Base-by-base conservation (phyloP, 2,888 invertebrate species). In the Autographa gamma region DNA sequence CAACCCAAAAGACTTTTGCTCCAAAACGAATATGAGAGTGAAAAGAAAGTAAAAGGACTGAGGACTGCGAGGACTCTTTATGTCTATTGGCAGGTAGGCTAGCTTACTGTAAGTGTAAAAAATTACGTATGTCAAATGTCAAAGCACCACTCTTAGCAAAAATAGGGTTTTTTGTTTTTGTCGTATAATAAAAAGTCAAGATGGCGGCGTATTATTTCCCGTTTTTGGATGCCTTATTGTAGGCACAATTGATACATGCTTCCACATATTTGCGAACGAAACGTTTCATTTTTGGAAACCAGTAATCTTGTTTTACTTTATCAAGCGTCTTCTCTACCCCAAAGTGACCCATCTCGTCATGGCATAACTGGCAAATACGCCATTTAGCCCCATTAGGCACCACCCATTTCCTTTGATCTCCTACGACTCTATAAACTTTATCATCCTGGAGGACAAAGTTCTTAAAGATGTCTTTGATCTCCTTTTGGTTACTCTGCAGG, bases 271-370 rank as follows among this genome's bases (percentile, higher is more conserved):
- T 60, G 16, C 34, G 7, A 16, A 60, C 34, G 11, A 60, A 60
- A n/a, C 60, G 32, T 34, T 60, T 60, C 60, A 60, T 60, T 34
- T 60, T 60, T 0, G 60, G 60, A 34, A 60, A 60, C 60, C 60
- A 60, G 34, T 60, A 60, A 34, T 60, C 62, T 31, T 52, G 48
- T 31, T n/a, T 62, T 11, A 62, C 16, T 62, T 62, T 62, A 48
- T 62, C n/a, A 25, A 73, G 16, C 0, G 81, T 80, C 59, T 83
- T 83, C 0, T 80, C 81, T 8, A 71, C 75, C 7, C 76, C 76
- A 48, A 68, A 79, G 62, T 80, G 80, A 0, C 82, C 82, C 0
- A 77, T 59, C 31, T 81, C 79, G 38, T 83, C 81, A 54, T 83
- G 79, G 38, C 80, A 81, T 14, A 19, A 61, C 41, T 77, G 74